These are phyloP conservation scores for Chrysomallon squamiferum DNA, from an alignment of 1,140 invertebrate genomes.

Conservation along the genomic window DNA sequence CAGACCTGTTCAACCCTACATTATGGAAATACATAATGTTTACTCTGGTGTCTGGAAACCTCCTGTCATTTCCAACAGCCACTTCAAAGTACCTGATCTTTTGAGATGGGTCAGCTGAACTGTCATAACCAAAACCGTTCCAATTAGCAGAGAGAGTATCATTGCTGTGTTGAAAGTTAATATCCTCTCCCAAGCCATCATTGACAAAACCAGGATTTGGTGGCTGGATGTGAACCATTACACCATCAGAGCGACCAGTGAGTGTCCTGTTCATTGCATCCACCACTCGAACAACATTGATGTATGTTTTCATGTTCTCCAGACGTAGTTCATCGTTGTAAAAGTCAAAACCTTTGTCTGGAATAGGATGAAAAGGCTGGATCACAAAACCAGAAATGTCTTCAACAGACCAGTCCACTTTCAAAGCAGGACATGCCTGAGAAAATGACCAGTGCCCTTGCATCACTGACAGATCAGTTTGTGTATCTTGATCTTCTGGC, in stretches of 20 bases:
- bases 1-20: slow-evolving; percentile 24
- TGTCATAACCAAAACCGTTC: slow-evolving; percentile 25
- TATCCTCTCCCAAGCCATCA: slow-evolving; percentile 29
- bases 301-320: slow-evolving; percentile 26
- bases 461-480: slow-evolving; percentile 19
- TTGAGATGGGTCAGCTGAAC: slow-evolving; percentile 23
- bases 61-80: slow-evolving; percentile 28
- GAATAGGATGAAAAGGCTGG: slow-evolving; percentile 11
- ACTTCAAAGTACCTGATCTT: slow-evolving; percentile 34
- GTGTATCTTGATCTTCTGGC: slow-evolving; percentile 14
- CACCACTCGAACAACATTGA: slow-evolving; percentile 17
- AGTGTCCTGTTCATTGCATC: slow-evolving; percentile 35
- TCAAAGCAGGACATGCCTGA: slow-evolving; percentile 21
- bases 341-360: slow-evolving; percentile 8
- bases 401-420: slow-evolving; percentile 26
- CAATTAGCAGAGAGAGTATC: slow-evolving; percentile 30
- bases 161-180: slow-evolving; percentile 25
- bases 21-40: slow-evolving; percentile 32
- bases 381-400: slow-evolving; percentile 21
- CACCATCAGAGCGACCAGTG: slow-evolving; percentile 26
- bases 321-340: slow-evolving; percentile 29
- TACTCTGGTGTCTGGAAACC: slow-evolving; percentile 9
- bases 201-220: slow-evolving; percentile 23
- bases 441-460: slow-evolving; percentile 24
- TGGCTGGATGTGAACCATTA: slow-evolving; percentile 28